Evolutionary conservation across 2,113 vertebrate species (phyloP).

Genomic region (Malurus melanocephalus): DNA sequence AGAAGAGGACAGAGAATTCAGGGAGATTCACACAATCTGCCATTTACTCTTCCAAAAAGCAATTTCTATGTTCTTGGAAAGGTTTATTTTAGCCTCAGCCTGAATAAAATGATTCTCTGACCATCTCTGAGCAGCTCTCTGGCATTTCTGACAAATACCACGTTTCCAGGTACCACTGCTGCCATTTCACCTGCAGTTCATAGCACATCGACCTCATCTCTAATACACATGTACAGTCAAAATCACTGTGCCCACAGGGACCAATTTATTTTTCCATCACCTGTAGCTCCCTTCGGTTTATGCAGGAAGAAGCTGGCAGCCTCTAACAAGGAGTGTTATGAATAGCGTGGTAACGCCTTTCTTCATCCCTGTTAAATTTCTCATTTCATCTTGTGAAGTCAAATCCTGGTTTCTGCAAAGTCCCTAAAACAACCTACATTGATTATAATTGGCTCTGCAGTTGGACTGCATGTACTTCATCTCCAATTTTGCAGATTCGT

Average conservation of each 20-base stretch:
- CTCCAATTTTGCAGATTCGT: background rate
- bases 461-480: background rate
- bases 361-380: constrained; percentile 49
- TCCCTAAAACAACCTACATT: constrained; percentile 37
- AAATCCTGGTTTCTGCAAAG: constrained; percentile 41
- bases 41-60: constrained; percentile 42
- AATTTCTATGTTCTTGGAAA: constrained; percentile 18
- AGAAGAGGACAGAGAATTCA: constrained; percentile 19
- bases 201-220: constrained; percentile 29
- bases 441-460: constrained; percentile 39
- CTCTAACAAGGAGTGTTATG: constrained; percentile 41
- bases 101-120: constrained; percentile 10
- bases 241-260: constrained; percentile 60
- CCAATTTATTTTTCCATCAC: constrained; percentile 75
- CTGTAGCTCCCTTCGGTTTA: constrained; percentile 64
- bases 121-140: background rate
- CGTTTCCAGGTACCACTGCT: background rate
- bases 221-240: constrained; percentile 38
- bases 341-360: constrained; percentile 44
- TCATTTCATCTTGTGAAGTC: constrained; percentile 50
- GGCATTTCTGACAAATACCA: background rate
- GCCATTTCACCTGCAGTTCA: constrained; percentile 31
- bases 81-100: constrained; percentile 40
- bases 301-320: constrained; percentile 51
- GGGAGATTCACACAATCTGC: constrained; percentile 11